phyloP scores from a whole-genome alignment of 1,140 invertebrate genomes.

The Agrilus planipennis region DNA sequence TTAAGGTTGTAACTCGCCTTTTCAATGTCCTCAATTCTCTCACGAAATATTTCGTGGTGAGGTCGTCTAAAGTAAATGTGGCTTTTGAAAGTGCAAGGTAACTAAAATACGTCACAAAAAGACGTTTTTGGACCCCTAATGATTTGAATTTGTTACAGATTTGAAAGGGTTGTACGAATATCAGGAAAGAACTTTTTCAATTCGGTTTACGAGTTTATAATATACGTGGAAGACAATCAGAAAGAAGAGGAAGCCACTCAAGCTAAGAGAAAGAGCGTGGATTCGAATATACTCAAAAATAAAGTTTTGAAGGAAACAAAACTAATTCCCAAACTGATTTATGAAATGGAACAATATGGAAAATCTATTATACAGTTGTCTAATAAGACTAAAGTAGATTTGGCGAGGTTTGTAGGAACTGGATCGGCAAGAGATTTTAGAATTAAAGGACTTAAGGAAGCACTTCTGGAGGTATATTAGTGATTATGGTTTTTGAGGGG shows the following conservation, averaged over 20 bases:
- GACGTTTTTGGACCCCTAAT: constrained; percentile 1
- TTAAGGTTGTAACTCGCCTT: constrained; percentile 37
- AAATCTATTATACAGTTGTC: constrained; percentile 42
- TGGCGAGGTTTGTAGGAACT: constrained; percentile 41
- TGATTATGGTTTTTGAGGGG: no score
- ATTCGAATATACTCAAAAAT: constrained; percentile 36
- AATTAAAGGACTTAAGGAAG: constrained; percentile 35
- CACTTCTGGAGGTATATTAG: no score
- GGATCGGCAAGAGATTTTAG: constrained; percentile 45
- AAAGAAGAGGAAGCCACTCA: constrained; percentile 28
- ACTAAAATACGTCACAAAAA: constrained; percentile 5
- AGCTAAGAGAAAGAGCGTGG: constrained; percentile 27
- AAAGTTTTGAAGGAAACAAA: constrained; percentile 47
- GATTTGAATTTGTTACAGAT: constrained; percentile 29
- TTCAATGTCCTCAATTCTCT: constrained; percentile 35
- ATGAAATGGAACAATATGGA: constrained; percentile 47
- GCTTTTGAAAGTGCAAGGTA: constrained; percentile 38
- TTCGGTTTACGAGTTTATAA: constrained; percentile 42
- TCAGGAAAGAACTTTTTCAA: constrained; percentile 43
- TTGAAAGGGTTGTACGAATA: constrained; percentile 43
- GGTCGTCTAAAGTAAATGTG: constrained; percentile 33
- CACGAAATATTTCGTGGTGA: constrained; percentile 38
- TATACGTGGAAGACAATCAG: constrained; percentile 38
- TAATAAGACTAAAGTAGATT: constrained; percentile 42
- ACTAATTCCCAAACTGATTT: constrained; percentile 43